Base-by-base conservation (phyloP, 2,113 vertebrate species). In the Motacilla alba region DNA sequence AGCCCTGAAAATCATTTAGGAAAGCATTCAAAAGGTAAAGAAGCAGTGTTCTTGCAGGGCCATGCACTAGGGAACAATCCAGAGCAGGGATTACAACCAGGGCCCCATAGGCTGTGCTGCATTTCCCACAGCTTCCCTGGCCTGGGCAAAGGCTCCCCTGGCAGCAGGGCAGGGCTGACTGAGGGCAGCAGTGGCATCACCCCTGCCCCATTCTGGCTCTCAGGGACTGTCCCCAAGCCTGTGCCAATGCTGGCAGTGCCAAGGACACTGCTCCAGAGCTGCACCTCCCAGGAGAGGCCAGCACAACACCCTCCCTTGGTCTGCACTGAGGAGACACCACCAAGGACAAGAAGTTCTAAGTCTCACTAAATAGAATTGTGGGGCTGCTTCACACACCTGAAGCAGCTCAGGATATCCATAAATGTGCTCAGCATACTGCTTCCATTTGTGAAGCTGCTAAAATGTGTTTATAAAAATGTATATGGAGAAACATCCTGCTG, bases 161-260 rank as follows among this genome's bases (percentile, higher is more conserved):
- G 23, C 60, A 68, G 80, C 52, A 56, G 44, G 58, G 47, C 47
- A 89, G 39, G 23, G 76, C 62, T 56, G 73, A 2, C 26, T 3
- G 17, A 47, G 21, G 67, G 77, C 76, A 46, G 9, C 19, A 64
- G 17, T 12, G 59, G 49, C 76, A 70, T 1, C 22, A 26, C 8
- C 55, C 53, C 75, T 47, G 44, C 33, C 28, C 46, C 39, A 21
- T 15, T 13, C 67, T 12, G 10, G 15, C 53, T 10, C 82, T 13
- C 55, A 18, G 18, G 15, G 55, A 37, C 9, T 23, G 13, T 1
- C 24, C 3, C 0, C 53, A 21, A 55, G 30, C 16, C 47, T 17
- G 24, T 31, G 58, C 4, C 3, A 1, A 22, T 0, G 0, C 27
- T 31, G 55, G 49, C 55, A 44, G 30, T 16, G 64, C n/a, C 20